Evolutionary conservation across 2,888 invertebrate species (phyloP).

Genomic region (Calliphora vomitoria): DNA sequence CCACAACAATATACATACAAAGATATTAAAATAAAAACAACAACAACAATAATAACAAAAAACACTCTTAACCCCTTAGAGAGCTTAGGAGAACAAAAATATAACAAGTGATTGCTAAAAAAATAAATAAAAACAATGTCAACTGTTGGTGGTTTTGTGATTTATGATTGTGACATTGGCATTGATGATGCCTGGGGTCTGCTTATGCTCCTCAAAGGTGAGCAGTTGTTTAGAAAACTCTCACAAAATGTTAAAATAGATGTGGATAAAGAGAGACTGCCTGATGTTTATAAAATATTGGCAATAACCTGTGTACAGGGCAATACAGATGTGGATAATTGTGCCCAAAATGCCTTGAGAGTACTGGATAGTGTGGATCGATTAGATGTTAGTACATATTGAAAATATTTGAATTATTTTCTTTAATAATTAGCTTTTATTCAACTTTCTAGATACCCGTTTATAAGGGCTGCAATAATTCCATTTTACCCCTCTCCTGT

Average conservation of each 20-base stretch:
- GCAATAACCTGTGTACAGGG: conserved; percentile 91
- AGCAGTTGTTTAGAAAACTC: conserved; percentile 77
- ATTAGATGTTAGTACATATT: conserved; percentile 86
- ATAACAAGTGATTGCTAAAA: not conserved
- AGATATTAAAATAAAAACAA: conserved; percentile 7
- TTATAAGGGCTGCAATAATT: conserved; percentile 77
- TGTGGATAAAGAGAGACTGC: conserved; percentile 39
- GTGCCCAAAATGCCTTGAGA: conserved; percentile 88
- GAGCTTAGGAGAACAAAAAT: not conserved
- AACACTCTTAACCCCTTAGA: conserved; percentile 33
- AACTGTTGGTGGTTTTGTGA: conserved; percentile 79
- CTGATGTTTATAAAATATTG: conserved; percentile 83
- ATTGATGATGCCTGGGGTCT: conserved; percentile 88
- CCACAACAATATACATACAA: not conserved
- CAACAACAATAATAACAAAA: not conserved
- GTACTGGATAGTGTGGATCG: conserved; percentile 87
- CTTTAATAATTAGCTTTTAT: not conserved
- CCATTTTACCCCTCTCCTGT: conserved; percentile 80
- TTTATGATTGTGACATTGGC: conserved; percentile 88
- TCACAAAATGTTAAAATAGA: conserved; percentile 32
- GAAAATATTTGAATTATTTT: too few relatives aligned
- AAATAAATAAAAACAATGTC: conserved; percentile 38
- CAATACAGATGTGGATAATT: conserved; percentile 89
- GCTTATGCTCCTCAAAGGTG: conserved; percentile 86
- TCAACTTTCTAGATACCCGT: conserved; percentile 77